These are phyloP conservation scores for Xiphydria camelus DNA, from an alignment of 2,888 invertebrate genomes.

Conservation along the genomic window DNA sequence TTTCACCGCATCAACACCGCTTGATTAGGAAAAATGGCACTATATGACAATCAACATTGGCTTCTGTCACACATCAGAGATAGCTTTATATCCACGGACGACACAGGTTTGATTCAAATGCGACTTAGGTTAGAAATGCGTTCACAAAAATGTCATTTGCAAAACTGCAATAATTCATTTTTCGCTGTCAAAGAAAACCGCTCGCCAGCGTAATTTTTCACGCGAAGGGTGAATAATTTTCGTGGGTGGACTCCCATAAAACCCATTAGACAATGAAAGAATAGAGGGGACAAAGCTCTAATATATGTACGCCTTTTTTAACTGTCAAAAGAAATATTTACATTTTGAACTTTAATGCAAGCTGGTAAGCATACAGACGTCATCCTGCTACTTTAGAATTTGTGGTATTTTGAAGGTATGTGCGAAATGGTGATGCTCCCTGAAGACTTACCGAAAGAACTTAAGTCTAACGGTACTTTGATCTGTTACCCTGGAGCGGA, in stretches of 20 bases:
- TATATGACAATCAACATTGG: conserved; percentile 93
- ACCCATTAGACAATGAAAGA: no score
- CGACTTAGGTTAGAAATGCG: background rate
- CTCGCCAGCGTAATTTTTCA: no score
- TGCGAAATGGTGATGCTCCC: conserved; percentile 90
- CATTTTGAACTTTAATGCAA: no score
- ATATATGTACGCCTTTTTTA: no score
- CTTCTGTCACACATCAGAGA: conserved; percentile 89
- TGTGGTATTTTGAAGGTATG: conserved; percentile 63
- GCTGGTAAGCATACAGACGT: no score
- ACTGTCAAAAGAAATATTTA: no score
- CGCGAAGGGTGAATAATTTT: no score
- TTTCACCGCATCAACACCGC: background rate
- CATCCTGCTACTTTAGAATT: no score
- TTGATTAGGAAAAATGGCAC: conserved; percentile 70
- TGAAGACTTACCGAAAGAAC: conserved; percentile 74
- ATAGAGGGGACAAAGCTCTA: no score
- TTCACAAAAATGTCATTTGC: background rate
- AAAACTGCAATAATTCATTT: conserved; percentile 2
- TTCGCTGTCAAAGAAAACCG: no score
- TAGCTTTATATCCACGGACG: conserved; percentile 94
- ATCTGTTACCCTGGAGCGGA: conserved; percentile 78
- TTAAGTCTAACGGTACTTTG: conserved; percentile 63
- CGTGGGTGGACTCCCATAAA: no score
- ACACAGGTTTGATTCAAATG: conserved; percentile 66